Base-by-base conservation (phyloP, 92 coral and sea anemone genomes). In the Bergia puertoricense region DNA sequence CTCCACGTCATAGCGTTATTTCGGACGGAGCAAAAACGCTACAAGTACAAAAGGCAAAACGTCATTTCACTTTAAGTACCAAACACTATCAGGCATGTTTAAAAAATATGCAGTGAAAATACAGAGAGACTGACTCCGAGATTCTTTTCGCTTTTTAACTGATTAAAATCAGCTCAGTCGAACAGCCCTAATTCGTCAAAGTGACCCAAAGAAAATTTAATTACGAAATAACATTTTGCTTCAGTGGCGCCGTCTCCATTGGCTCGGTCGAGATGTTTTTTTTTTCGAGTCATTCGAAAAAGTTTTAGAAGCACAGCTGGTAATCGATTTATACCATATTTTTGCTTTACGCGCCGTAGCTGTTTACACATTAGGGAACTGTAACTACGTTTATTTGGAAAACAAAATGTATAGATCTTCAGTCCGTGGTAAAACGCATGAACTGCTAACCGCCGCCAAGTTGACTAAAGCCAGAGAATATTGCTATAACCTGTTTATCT, bases 221-320 rank as follows among this genome's bases (percentile, higher is more conserved):
- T 45, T 44, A 62, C 1, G 13, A 77, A 77, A 20, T 5, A 22
- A 45, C n/a, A 76, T 44, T 77, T 77, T 77, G 81, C 13, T 22
- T 77, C 15, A 77, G 13, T 77, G 81, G 81, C 59, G 81, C 81
- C 81, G 6, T 45, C 22, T 77, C 56, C 81, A 77, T 77, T 77
- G 45, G 81, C 50, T 44, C 16, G 23, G 81, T 6, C 59, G 50
- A 38, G 44, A 74, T 77, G 20, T 44, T 44, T 22, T 77, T 22
- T 77, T 42, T 77, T 43, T 77, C 11, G 22, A 77, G 59, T 44
- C n/a, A 23, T 2, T 43, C 14, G 46, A 42, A 77, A 77, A 77
- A 5, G 56, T 22, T 77, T 43, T 11, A 44, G 81, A 9, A 41
- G 81, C 57, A 20, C 81, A 44, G 81, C 56, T 77, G 51, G 81